Evolutionary conservation across 2,888 invertebrate species (phyloP), one percentile per base, ranked within the genome.

Genomic region (Aethes cnicana): DNA sequence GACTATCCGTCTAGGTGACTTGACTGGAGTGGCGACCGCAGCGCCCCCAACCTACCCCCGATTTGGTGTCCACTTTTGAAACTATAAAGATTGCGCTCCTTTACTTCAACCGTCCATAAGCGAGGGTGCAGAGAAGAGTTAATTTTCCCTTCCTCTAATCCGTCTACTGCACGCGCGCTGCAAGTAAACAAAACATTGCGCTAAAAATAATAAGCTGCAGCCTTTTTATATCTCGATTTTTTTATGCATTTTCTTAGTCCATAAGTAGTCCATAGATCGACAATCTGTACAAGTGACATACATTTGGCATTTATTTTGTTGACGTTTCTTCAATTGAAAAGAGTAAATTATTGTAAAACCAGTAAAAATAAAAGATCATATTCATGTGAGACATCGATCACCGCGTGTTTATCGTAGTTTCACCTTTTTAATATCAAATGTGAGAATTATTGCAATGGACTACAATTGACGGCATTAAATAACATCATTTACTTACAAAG

Each of bases 51-150:
- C n/a, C n/a, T n/a, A n/a, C n/a, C n/a, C n/a, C n/a, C n/a, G n/a
- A n/a, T n/a, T n/a, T n/a, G n/a, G n/a, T n/a, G n/a, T n/a, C n/a
- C n/a, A n/a, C n/a, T n/a, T n/a, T n/a, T n/a, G n/a, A n/a, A n/a
- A n/a, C n/a, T n/a, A n/a, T n/a, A n/a, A n/a, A n/a, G n/a, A n/a
- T n/a, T n/a, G n/a, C n/a, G n/a, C n/a, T n/a, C n/a, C n/a, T n/a
- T n/a, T n/a, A n/a, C n/a, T n/a, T n/a, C n/a, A n/a, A n/a, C n/a
- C n/a, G n/a, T n/a, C n/a, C n/a, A n/a, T n/a, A n/a, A n/a, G n/a
- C n/a, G n/a, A 81, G 63, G 37, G 92, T 89, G 68, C 94, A 94
- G 69, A 94, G 94, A 11, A 94, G 79, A 2, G 92, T 91, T 3
- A 92, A 85, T 3, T 63, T 74, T 20, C 86, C 77, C 28, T 77